Evolutionary conservation across 2,113 vertebrate species (phyloP).

Genomic region (Furnarius figulus): DNA sequence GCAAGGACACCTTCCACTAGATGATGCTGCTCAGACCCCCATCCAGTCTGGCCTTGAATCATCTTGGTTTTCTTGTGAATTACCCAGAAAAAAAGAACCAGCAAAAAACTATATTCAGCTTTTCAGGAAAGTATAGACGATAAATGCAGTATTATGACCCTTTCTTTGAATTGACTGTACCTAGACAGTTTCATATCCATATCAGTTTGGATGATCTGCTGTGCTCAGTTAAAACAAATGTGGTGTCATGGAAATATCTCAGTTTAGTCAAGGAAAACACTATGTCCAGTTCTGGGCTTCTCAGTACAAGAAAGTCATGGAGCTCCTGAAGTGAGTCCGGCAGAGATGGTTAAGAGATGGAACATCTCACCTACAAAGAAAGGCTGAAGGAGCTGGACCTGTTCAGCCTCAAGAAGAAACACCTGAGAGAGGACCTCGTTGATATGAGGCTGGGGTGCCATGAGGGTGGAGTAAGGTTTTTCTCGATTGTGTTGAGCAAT

Average conservation of each 20-base stretch:
- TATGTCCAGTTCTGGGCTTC: background rate
- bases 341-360: background rate
- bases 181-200: background rate
- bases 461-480: background rate
- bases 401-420: background rate
- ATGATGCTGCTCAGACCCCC: background rate
- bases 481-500: background rate
- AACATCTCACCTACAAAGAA: background rate
- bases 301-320: background rate
- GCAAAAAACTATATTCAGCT: background rate
- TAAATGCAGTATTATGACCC: background rate
- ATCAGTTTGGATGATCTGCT: background rate
- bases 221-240: background rate
- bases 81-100: background rate
- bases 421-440: background rate
- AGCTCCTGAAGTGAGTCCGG: background rate
- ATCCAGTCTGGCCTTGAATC: background rate
- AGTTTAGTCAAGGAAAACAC: background rate
- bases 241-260: background rate
- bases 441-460: background rate
- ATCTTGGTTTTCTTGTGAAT: background rate
- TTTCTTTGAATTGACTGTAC: background rate
- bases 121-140: background rate
- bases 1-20: background rate
- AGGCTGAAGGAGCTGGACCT: too few species aligned